Conservation (phyloP, 2,113 vertebrate genomes). For the Tenebrosternarchus preto region DNA sequence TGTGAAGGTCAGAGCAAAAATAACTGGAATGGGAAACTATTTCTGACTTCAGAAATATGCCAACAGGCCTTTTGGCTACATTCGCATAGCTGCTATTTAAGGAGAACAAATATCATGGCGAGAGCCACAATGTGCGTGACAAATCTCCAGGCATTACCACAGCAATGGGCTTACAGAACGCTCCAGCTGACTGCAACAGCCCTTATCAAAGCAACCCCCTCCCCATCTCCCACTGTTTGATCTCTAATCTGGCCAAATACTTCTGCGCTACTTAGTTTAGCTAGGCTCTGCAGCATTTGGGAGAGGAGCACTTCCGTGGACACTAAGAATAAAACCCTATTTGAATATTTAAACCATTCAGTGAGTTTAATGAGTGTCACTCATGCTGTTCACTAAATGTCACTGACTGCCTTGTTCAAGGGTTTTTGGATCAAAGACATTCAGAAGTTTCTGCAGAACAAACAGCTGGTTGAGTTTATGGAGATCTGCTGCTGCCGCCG, state of each 20-base stretch:
- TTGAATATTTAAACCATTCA: background rate
- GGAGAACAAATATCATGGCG: slow-evolving; percentile 11
- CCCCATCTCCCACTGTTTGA: slow-evolving; percentile 2
- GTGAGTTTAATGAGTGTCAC: background rate
- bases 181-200: background rate
- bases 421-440: background rate
- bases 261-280: background rate
- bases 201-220: background rate
- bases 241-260: slow-evolving; percentile 20
- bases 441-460: background rate
- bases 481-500: background rate
- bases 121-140: background rate
- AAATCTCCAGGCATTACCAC: slow-evolving; percentile 1
- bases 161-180: background rate
- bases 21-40: slow-evolving; percentile 17
- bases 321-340: background rate
- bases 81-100: slow-evolving; percentile 9
- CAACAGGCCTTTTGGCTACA: slow-evolving; percentile 11
- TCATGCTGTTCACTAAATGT: background rate
- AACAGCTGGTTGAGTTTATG: background rate
- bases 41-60: slow-evolving; percentile 27
- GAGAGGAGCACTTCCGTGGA: background rate
- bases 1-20: slow-evolving; percentile 50
- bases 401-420: background rate
- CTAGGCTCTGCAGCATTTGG: background rate